Conservation (phyloP, 23 tunicate genomes). For the Phallusia fumigata region DNA sequence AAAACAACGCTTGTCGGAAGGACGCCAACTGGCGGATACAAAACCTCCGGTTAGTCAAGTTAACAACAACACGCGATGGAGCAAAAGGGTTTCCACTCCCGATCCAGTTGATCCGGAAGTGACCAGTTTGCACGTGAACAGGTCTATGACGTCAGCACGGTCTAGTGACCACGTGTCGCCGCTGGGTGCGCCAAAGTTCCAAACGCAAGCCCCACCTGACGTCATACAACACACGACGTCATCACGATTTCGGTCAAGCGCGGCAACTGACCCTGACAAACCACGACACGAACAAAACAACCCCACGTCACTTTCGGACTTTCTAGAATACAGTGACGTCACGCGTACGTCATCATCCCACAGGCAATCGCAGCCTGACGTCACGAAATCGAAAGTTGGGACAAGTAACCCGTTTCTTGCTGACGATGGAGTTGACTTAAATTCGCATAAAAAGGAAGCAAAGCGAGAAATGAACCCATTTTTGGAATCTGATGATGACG, state of each 20-base stretch:
- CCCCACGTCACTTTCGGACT: background rate
- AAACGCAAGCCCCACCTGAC: background rate
- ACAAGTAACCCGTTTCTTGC: background rate
- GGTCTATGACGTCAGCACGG: background rate
- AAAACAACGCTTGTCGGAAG: background rate
- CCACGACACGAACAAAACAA: background rate
- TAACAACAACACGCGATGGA: background rate
- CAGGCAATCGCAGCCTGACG: too few species aligned
- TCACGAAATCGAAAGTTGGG: background rate
- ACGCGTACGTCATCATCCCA: background rate
- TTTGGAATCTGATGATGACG: background rate
- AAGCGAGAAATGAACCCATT: background rate
- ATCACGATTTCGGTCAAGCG: background rate
- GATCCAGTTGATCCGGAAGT: background rate
- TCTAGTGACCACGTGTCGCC: background rate
- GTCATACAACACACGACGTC: background rate
- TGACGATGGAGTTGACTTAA: background rate
- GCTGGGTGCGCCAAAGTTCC: background rate
- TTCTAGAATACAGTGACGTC: slow-evolving; percentile 2
- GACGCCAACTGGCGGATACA: background rate
- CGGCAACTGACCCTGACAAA: background rate
- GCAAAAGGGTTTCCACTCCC: background rate
- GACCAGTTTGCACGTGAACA: background rate
- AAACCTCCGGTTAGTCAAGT: background rate
- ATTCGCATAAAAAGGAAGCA: background rate